Percentiles rank a stretch among this genome's conserved stretches.
phyloP scores from a whole-genome alignment of 2,888 invertebrate genomes.

The Lepidochrysops patricia region DNA sequence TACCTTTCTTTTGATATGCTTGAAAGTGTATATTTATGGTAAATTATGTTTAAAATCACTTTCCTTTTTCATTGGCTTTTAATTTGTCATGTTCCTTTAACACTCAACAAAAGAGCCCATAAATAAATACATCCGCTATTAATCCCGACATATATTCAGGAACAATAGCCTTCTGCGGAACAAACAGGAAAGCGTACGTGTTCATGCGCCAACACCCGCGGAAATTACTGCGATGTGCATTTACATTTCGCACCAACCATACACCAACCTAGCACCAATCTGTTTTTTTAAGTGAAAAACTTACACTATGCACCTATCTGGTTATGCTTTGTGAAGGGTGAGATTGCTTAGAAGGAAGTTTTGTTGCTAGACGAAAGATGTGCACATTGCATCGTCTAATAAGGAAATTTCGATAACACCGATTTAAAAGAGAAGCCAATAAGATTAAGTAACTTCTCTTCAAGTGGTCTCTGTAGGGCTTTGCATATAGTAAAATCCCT shows the following conservation, averaged over 20 bases:
- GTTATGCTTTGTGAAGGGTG: no score
- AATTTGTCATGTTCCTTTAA: not conserved
- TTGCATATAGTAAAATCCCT: no score
- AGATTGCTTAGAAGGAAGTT: no score
- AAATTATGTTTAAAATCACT: no score
- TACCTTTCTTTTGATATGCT: no score
- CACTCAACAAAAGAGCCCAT: not conserved
- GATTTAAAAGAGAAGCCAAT: no score
- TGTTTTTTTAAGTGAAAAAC: conserved; percentile 31
- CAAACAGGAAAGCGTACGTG: conserved; percentile 26
- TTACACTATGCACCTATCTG: conserved; percentile 17
- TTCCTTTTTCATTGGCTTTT: not conserved
- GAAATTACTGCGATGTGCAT: conserved; percentile 36
- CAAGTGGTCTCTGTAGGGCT: no score
- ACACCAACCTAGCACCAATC: conserved; percentile 7
- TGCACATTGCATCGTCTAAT: no score
- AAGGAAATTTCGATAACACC: no score
- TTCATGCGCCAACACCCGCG: conserved; percentile 27
- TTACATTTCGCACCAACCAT: conserved; percentile 34
- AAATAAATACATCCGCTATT: conserved; percentile 10
- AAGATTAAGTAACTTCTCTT: no score
- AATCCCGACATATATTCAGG: conserved; percentile 11
- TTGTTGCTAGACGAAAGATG: no score
- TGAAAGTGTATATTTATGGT: no score
- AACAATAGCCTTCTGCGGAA: conserved; percentile 22